Base-by-base conservation (phyloP, 2,113 vertebrate species). In the Rhombomys opimus region DNA sequence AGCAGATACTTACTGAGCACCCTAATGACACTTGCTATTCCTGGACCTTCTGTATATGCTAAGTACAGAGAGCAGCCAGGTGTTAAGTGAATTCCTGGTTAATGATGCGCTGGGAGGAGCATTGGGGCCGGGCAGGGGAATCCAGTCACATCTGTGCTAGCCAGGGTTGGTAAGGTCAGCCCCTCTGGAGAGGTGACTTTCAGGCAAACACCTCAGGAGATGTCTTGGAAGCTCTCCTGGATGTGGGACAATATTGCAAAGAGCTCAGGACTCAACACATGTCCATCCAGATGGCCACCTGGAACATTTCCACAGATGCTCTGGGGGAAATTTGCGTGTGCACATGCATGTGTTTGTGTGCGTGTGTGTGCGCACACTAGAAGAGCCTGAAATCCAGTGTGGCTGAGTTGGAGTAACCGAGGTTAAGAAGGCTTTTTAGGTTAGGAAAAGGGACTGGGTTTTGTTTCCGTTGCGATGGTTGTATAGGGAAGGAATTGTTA, bases 401-500 rank as follows among this genome's bases (percentile, higher is more conserved):
- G 38, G 18, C 61, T 91, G 11, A 35, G 57, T 59, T 20, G 22
- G 30, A 75, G 30, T 72, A 27, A 17, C 20, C 20, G 75, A 30
- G 14, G 15, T 61, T 13, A 82, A 67, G 54, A 35, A 87, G 57
- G 18, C 57, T 89, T 91, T 63, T 10, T 38, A 63, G 70, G 20
- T 59, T 35, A 59, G 14, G 13, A 70, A 25, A 67, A 78, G 23
- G 12, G 82, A 63, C 70, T 41, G 7, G 50, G 7, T 38, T 95
- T 93, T 46, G 52, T 87, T 92, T 96, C 50, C 65, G 54, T 52
- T 78, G 54, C 73, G 78, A 9, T 90, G 78, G 80, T 10, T 7
- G 35, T 23, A 2, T 17, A 85, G n/a, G 11, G 50, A 35, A 89
- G 18, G 6, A 15, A 23, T 72, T 85, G 25, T 78, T 92, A 15